These are phyloP conservation scores for Sebastolobus altivelis DNA, from an alignment of 2,797 vertebrate genomes.

Conservation along the genomic window DNA sequence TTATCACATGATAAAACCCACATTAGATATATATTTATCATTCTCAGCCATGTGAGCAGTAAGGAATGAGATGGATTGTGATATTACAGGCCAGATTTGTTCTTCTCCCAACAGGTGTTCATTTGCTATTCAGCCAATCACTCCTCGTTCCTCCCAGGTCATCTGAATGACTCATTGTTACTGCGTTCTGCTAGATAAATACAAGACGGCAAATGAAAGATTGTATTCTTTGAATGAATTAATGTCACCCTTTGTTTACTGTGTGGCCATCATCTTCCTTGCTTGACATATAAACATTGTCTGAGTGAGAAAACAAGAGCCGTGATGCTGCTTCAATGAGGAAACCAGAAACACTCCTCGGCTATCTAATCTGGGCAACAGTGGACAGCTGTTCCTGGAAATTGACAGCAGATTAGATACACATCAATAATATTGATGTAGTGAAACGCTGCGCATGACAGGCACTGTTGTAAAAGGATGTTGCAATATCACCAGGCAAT, in stretches of 20 bases:
- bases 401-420: conserved; percentile 30
- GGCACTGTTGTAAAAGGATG: conserved; percentile 3
- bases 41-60: not conserved
- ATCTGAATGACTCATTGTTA: not conserved
- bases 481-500: not conserved
- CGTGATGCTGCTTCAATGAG: not conserved
- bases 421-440: conserved; percentile 47
- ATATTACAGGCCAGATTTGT: not conserved
- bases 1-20: not conserved
- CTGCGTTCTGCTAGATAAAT: not conserved
- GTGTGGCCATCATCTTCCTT: not conserved
- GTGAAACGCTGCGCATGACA: not conserved
- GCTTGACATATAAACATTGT: conserved; percentile 8
- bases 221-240: not conserved
- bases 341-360: conserved; percentile 2
- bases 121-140: not conserved
- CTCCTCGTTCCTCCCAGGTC: not conserved
- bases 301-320: not conserved
- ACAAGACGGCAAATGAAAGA: not conserved
- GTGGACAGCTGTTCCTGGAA: conserved; percentile 46
- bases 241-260: not conserved
- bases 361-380: conserved; percentile 21
- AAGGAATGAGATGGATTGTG: not conserved
- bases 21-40: not conserved
- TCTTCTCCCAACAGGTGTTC: not conserved